Conservation (phyloP, 2,888 invertebrate species). For the Noctua fimbriata region DNA sequence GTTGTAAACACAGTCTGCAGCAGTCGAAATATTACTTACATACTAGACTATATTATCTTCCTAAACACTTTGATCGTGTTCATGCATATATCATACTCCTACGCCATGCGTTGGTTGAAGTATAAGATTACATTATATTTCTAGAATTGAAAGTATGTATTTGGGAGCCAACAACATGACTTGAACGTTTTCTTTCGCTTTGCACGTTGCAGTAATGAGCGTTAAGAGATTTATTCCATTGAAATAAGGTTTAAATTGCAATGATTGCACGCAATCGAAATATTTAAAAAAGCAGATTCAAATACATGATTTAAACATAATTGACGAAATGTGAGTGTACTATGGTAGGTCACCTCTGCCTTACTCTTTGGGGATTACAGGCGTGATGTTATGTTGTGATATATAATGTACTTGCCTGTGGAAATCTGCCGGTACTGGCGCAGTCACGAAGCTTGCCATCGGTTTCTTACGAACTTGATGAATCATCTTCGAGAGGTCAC, state of each 20-base stretch:
- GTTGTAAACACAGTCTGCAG: conserved; percentile 4
- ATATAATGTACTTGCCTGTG: conserved; percentile 91
- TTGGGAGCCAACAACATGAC: neutral
- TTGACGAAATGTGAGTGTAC: too few relatives aligned
- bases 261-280: neutral
- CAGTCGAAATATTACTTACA: neutral
- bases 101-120: neutral
- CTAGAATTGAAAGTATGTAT: neutral
- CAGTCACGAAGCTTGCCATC: conserved; percentile 96
- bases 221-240: neutral
- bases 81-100: neutral
- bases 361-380: neutral
- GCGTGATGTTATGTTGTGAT: neutral
- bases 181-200: too few relatives aligned
- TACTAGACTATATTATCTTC: neutral
- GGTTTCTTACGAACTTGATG: conserved; percentile 96
- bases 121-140: neutral
- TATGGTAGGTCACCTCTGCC: neutral
- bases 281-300: neutral
- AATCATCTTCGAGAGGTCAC: conserved; percentile 95
- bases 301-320: neutral
- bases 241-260: neutral
- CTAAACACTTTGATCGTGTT: neutral
- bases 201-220: neutral
- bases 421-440: conserved; percentile 97